These are phyloP conservation scores for Lepisosteus osseus DNA, from an alignment of 2,113 vertebrate species.

Conservation along the genomic window DNA sequence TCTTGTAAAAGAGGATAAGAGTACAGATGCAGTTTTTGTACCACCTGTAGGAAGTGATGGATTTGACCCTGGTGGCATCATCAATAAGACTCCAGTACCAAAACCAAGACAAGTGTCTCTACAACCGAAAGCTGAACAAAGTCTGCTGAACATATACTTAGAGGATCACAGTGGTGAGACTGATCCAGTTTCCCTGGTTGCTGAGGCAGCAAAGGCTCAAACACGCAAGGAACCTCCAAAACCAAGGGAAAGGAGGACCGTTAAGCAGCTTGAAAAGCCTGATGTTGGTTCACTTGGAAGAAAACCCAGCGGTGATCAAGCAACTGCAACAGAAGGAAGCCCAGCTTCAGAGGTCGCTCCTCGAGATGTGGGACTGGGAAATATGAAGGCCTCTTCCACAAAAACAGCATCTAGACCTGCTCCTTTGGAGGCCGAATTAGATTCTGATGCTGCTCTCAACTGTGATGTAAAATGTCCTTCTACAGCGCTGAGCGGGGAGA, in stretches of 20 bases:
- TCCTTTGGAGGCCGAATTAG: neutral
- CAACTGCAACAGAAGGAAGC: constrained; percentile 14
- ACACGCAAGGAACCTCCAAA: neutral
- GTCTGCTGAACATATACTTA: neutral
- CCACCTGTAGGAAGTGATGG: constrained; percentile 23
- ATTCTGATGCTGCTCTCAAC: neutral
- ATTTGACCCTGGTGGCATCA: constrained; percentile 48
- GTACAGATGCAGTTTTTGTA: constrained; percentile 16
- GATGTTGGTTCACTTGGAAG: too few relatives aligned
- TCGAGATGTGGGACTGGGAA: neutral
- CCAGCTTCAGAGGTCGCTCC: neutral
- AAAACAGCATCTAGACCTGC: neutral
- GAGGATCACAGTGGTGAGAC: neutral
- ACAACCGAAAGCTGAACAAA: neutral
- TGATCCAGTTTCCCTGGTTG: neutral
- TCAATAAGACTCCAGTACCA: neutral
- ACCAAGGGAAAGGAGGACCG: constrained; percentile 16
- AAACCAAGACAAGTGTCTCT: constrained; percentile 10
- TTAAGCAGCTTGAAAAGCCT: neutral
- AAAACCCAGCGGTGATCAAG: constrained; percentile 16
- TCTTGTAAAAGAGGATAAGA: neutral
- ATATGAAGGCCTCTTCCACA: neutral
- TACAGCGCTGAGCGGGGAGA: neutral
- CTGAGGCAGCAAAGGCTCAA: neutral
- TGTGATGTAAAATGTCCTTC: too few relatives aligned